These are phyloP conservation scores for Tanytarsus gracilentus DNA, from an alignment of 2,888 invertebrate species.

Conservation along the genomic window DNA sequence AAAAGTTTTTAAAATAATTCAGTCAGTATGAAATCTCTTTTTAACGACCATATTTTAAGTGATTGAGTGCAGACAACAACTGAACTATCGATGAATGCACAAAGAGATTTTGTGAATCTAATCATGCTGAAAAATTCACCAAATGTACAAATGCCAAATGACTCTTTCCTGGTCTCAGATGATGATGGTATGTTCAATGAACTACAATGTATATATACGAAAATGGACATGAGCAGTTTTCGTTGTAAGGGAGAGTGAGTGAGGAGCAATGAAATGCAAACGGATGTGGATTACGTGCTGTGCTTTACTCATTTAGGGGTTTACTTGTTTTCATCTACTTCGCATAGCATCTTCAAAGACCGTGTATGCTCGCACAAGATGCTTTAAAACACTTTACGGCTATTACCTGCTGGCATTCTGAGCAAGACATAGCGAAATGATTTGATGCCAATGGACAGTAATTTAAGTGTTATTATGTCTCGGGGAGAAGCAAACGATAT, in stretches of 20 bases:
- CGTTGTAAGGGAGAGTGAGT: not conserved
- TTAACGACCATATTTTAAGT: too few relatives aligned
- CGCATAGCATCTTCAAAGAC: too few relatives aligned
- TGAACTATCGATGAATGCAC: too few relatives aligned
- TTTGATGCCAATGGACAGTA: conserved; percentile 2
- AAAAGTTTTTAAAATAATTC: too few relatives aligned
- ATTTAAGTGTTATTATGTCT: conserved; percentile 27
- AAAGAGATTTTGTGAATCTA: not conserved
- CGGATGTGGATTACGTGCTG: conserved; percentile 9
- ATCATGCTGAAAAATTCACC: not conserved
- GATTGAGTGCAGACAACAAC: too few relatives aligned
- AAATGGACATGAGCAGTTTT: not conserved
- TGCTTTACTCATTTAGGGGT: not conserved
- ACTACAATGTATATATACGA: not conserved
- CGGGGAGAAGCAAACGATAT: not conserved
- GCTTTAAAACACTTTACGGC: conserved; percentile 21
- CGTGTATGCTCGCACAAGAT: conserved; percentile 5
- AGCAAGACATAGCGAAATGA: not conserved
- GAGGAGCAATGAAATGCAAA: not conserved
- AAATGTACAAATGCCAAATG: not conserved
- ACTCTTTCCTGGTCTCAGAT: not conserved
- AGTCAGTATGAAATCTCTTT: too few relatives aligned
- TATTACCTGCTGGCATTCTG: conserved; percentile 19
- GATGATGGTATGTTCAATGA: conserved; percentile 3
- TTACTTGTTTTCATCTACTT: not conserved